A percentile compares a stretch with the other conserved stretches of the same genome.
These are phyloP conservation scores for Bombus turneri DNA, from an alignment of 1,140 invertebrate species.

Conservation along the genomic window DNA sequence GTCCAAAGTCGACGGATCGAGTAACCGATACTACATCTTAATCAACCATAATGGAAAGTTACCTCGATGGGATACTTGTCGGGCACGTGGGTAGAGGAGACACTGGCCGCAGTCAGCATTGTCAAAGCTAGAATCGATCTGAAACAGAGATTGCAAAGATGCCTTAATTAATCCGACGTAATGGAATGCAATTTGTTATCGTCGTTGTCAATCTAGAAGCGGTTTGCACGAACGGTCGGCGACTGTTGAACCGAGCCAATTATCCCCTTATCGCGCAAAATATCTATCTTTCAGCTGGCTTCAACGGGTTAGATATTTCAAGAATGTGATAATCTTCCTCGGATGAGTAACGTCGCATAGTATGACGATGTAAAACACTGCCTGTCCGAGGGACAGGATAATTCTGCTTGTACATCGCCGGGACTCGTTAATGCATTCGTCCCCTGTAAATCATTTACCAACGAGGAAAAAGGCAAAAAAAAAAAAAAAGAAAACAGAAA, in stretches of 20 bases:
- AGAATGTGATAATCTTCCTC: conserved; percentile 63
- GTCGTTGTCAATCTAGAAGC: conserved; percentile 38
- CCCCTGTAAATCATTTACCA: neutral
- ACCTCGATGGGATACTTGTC: conserved; percentile 79
- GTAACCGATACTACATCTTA: neutral
- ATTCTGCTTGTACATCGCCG: neutral
- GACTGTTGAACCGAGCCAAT: conserved; percentile 53
- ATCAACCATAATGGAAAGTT: conserved; percentile 43
- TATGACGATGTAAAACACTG: neutral
- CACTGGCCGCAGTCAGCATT: conserved; percentile 67
- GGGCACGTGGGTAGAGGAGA: conserved; percentile 72
- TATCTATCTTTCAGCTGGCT: conserved; percentile 44
- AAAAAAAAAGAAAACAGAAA: no score
- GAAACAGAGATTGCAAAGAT: conserved; percentile 68
- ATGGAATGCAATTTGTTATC: conserved; percentile 56
- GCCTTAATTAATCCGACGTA: conserved; percentile 53
- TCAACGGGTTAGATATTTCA: conserved; percentile 57
- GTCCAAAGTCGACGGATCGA: neutral
- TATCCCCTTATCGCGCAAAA: conserved; percentile 54
- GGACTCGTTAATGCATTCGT: neutral
- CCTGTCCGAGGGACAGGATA: neutral
- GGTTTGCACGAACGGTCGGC: conserved; percentile 21
- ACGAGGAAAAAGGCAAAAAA: no score
- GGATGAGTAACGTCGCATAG: conserved; percentile 9
- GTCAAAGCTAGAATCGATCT: conserved; percentile 74